phyloP scores from a whole-genome alignment of 1,140 invertebrate species.

The Maconellicoccus hirsutus region DNA sequence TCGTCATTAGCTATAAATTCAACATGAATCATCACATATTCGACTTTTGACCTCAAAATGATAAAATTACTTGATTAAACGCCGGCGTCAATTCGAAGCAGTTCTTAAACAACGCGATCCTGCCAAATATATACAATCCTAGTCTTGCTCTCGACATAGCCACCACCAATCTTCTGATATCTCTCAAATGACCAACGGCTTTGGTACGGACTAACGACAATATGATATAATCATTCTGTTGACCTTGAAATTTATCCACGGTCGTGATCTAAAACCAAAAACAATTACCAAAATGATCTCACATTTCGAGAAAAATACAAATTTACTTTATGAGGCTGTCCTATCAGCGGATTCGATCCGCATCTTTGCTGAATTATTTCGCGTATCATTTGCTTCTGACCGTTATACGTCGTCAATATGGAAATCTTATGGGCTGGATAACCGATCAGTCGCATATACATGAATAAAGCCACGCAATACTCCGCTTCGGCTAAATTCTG shows the following conservation, averaged over 20 bases:
- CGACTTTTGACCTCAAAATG: background rate
- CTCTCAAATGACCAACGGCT: constrained; percentile 91
- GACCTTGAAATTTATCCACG: constrained; percentile 98
- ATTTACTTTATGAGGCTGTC: constrained; percentile 78
- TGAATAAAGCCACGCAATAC: constrained; percentile 93
- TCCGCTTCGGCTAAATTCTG: constrained; percentile 98
- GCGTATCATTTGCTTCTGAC: constrained; percentile 92
- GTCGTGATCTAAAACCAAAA: constrained; percentile 54
- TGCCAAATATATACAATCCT: constrained; percentile 91
- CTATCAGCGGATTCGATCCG: constrained; percentile 92
- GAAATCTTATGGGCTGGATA: constrained; percentile 97
- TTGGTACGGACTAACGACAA: constrained; percentile 90
- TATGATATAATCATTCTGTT: constrained; percentile 98
- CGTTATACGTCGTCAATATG: constrained; percentile 99
- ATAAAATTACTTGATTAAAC: constrained; percentile 66
- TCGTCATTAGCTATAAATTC: constrained; percentile 40
- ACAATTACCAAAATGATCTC: background rate
- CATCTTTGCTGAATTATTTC: constrained; percentile 93
- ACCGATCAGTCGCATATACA: constrained; percentile 96
- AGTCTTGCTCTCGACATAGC: constrained; percentile 96
- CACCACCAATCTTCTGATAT: constrained; percentile 91
- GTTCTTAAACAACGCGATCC: constrained; percentile 84
- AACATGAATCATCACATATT: background rate
- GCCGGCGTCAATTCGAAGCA: constrained; percentile 93
- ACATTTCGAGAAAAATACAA: background rate